These are phyloP conservation scores for Eupithecia pulchellata DNA, from an alignment of 2,888 invertebrate species.

Conservation along the genomic window DNA sequence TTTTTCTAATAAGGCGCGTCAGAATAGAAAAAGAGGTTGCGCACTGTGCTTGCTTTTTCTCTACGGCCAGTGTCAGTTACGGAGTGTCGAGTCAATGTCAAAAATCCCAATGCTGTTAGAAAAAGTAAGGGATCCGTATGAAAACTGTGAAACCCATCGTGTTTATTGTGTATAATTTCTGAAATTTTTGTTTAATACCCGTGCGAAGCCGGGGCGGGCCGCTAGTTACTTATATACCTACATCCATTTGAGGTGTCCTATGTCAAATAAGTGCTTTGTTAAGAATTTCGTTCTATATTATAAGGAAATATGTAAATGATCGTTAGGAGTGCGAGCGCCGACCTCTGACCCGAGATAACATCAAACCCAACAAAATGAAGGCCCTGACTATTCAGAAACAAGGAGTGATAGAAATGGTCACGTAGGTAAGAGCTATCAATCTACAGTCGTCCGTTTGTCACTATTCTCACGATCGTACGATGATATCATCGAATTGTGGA, in stretches of 20 bases:
- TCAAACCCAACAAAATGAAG: conserved; percentile 37
- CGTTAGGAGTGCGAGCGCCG: conserved; percentile 17
- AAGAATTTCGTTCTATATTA: not conserved
- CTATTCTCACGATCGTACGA: conserved; percentile 39
- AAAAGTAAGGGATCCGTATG: no score
- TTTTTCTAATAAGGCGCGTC: no score
- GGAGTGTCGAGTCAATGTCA: no score
- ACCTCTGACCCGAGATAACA: conserved; percentile 32
- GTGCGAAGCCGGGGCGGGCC: no score
- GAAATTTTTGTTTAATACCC: no score
- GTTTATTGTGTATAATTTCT: no score
- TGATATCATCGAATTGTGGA: conserved; percentile 24
- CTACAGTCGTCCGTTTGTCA: conserved; percentile 35
- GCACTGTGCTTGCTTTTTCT: no score
- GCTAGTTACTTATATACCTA: not conserved
- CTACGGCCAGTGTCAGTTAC: no score
- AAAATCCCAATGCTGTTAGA: no score
- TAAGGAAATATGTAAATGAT: conserved; percentile 23
- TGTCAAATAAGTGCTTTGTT: not conserved
- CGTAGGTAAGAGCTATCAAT: conserved; percentile 40
- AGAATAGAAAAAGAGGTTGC: no score
- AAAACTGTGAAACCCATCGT: no score
- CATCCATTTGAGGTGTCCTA: not conserved
- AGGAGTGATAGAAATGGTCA: conserved; percentile 31
- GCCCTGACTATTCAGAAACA: conserved; percentile 41